Conservation (phyloP, 1,140 invertebrate species). For the Zaprionus ornatus region DNA sequence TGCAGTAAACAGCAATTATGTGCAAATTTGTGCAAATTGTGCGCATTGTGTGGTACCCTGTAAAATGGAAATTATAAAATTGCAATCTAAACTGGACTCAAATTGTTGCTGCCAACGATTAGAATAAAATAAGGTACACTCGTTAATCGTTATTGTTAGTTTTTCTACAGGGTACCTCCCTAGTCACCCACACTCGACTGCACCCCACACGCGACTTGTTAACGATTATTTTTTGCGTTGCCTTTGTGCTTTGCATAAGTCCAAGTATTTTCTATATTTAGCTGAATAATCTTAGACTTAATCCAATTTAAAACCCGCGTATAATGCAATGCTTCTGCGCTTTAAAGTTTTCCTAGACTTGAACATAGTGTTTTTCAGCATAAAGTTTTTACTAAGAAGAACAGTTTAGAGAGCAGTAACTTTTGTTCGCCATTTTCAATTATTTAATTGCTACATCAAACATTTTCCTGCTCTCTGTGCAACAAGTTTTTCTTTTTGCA, state of each 20-base stretch:
- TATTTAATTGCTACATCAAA: not conserved
- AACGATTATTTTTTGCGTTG: not conserved
- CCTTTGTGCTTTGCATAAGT: constrained; percentile 16
- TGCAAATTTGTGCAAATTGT: constrained; percentile 51
- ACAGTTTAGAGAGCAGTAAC: not conserved
- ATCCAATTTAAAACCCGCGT: not conserved
- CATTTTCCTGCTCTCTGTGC: not conserved
- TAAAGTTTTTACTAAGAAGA: not conserved
- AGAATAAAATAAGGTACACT: not conserved
- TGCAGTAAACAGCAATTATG: constrained; percentile 53
- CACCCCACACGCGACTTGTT: not conserved
- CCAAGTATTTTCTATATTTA: constrained; percentile 23
- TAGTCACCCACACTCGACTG: not conserved
- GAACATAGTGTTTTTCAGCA: not conserved
- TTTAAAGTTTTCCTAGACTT: too few species aligned
- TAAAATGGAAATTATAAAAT: not conserved
- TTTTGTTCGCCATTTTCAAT: not conserved
- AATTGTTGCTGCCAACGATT: not conserved
- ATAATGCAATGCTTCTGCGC: not conserved
- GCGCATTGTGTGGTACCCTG: constrained; percentile 5
- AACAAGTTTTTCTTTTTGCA: constrained; percentile 3
- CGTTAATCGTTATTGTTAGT: not conserved
- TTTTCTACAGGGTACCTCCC: not conserved
- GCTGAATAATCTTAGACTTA: constrained; percentile 4
- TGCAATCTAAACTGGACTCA: not conserved